Conservation (phyloP, 2,797 vertebrate genomes). For the Enteromius argenteus region DNA sequence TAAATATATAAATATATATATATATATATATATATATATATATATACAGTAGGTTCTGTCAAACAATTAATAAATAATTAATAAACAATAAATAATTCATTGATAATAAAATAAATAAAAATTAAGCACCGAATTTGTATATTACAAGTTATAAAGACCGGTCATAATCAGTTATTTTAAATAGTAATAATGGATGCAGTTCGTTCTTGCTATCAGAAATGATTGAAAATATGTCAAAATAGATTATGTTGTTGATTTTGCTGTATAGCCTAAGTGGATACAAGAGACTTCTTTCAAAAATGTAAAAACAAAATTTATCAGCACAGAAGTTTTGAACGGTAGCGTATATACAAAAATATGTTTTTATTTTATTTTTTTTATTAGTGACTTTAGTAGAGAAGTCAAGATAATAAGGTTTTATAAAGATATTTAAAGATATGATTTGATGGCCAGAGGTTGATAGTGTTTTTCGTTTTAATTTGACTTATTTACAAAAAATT, state of each 20-base stretch:
- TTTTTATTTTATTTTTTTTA: neutral
- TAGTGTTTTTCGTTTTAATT: neutral
- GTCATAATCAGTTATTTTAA: neutral
- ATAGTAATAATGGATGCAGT: neutral
- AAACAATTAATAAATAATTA: neutral
- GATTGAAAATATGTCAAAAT: neutral
- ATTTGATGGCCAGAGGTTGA: neutral
- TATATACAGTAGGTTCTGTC: no score
- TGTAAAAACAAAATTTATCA: neutral
- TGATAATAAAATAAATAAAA: neutral
- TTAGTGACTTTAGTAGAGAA: neutral
- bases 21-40: no score
- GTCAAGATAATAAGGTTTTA: neutral
- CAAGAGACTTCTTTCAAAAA: neutral
- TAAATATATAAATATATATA: no score
- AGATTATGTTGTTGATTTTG: neutral
- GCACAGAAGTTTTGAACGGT: neutral
- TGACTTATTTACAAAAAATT: neutral
- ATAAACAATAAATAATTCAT: neutral
- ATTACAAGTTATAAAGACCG: neutral
- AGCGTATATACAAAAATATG: neutral
- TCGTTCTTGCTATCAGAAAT: neutral
- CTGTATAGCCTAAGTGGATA: neutral
- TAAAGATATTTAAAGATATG: neutral
- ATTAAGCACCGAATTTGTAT: neutral